Base-by-base conservation (phyloP, 2,888 invertebrate species). In the Macrophya annulata region DNA sequence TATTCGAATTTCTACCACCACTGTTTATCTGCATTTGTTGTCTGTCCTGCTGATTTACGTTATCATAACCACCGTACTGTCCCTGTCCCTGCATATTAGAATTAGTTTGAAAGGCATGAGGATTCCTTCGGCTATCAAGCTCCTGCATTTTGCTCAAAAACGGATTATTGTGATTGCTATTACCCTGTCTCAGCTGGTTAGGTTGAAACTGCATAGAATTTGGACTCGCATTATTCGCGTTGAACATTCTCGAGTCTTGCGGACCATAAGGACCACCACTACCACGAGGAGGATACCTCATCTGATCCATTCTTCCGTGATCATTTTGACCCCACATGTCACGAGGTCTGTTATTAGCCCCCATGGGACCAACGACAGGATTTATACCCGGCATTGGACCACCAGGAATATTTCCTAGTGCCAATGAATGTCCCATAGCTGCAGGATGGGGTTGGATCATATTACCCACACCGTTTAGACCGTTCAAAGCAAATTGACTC, bases 121-220 rank as follows among this genome's bases (percentile, higher is more conserved):
- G 95, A 89, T 95, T 96, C 4, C 96, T 94, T 79, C 96, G 95
- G 85, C 95, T 95, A 62, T 95, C 95, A 17, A 93, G 85, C 77
- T 93, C 93, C 83, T 93, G 93, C 48, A 93, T 91, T 85, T 93
- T 89, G 82, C 81, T 89, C 76, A 89, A 86, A 12, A 86, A 84
- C 10, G 87, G 87, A 86, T 88, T 87, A 74, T 86, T 86, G 9
- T 86, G 86, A 95, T 94, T 21, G 94, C 94, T 87, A 93, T 94
- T 12, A 94, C 94, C 88, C 94, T 95, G 48, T 95, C 94, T 87
- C 95, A 94, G 86, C 95, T 94, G 40, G 94, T 94, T 77, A 40
- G 48, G 21, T 21, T 76, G 31, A 62, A 59, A 76, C 74, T 55
- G 55, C 55, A 71, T 85, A 9, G 85, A 74, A 65, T 82, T 85